Evolutionary conservation across 2,888 invertebrate genomes (phyloP), one percentile per base, ranked within the genome.

Genomic region (Yponomeuta plumbellus): DNA sequence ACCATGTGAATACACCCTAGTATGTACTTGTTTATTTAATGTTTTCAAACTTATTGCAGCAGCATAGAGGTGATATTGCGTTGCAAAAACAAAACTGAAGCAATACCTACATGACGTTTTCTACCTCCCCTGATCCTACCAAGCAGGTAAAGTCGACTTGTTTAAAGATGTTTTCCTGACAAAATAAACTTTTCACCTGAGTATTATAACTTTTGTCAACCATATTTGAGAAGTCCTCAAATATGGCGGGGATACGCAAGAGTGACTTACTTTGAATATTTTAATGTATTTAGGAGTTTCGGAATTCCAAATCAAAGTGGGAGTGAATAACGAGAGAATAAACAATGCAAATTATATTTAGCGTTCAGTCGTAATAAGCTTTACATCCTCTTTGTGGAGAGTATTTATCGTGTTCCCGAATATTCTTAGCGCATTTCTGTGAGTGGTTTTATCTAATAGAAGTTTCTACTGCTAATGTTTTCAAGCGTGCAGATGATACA

Each of bases 311-410:
- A 52, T 52, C 44, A 52, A 52, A 52, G 44, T 52, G 44, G 44
- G 44, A 52, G 44, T 52, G 44, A 52, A 52, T 52, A 52, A 17
- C 44, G 17, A 0, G 44, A 52, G 44, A 52, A 52, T 52, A 52
- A 52, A 52, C 44, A 52, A 52, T 52, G 44, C 44, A 52, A 52
- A 52, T 52, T 52, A 52, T 52, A 52, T 52, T 52, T 52, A 17
- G 44, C 44, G 44, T 52, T 52, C 17, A 52, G 44, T 52, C 44
- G 44, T 52, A 52, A 13, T 52, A 52, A 52, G 44, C 44, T 52
- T 52, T 52, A 52, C 44, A 52, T 52, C 17, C 44, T 52, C 44
- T 52, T 52, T 17, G 44, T 52, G 17, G 44, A 17, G 17, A 5
- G 44, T 13, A 13, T 17, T 52, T 13, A 52, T 13, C 44, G 17